phyloP scores from a whole-genome alignment of 2,113 vertebrate genomes.

The Fulica atra region DNA sequence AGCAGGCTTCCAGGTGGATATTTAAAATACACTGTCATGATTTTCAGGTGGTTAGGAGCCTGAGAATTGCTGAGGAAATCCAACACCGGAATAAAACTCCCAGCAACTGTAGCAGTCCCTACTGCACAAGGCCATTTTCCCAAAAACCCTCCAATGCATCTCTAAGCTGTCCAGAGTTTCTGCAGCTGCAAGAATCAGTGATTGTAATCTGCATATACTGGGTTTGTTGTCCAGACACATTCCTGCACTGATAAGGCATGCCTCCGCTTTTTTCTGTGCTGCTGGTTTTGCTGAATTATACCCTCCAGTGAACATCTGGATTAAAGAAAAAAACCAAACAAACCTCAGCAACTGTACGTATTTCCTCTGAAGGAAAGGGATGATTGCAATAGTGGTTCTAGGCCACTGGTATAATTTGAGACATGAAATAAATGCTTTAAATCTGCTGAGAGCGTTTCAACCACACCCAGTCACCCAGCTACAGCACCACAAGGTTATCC shows the following conservation, averaged over 20 bases:
- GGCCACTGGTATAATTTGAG: neutral
- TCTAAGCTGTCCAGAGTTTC: neutral
- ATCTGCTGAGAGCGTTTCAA: neutral
- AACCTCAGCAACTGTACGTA: neutral
- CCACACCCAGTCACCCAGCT: neutral
- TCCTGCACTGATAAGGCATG: neutral
- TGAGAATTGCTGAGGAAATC: neutral
- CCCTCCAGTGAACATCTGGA: neutral
- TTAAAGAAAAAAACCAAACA: neutral
- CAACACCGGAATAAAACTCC: neutral
- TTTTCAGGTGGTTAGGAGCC: neutral
- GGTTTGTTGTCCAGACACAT: slow-evolving; percentile 11
- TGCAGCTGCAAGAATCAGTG: slow-evolving; percentile 23
- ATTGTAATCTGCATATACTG: neutral
- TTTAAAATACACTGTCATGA: neutral
- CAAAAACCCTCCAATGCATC: neutral
- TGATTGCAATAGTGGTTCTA: neutral
- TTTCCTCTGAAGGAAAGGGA: neutral
- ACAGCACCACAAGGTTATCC: neutral
- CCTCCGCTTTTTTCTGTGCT: neutral
- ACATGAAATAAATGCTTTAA: neutral
- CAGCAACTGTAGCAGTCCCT: neutral
- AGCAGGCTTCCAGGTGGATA: neutral
- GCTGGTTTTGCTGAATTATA: neutral
- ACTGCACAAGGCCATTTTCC: neutral